Evolutionary conservation across 1,140 invertebrate species (phyloP).

Genomic region (Chironomus tepperi): DNA sequence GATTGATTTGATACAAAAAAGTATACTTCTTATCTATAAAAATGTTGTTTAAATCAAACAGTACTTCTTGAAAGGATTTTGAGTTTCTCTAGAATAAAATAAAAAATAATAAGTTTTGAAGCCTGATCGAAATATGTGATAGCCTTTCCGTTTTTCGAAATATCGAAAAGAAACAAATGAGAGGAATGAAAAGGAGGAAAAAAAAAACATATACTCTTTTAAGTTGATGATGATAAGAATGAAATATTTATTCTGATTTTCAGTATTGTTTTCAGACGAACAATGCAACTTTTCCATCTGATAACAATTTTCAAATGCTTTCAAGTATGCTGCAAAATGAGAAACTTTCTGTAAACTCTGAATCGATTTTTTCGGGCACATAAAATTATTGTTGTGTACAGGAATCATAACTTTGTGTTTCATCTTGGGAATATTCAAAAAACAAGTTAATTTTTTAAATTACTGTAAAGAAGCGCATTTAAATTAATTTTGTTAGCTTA

Average conservation of each 20-base stretch:
- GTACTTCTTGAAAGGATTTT: neutral
- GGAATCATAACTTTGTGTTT: neutral
- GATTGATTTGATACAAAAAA: too few relatives aligned
- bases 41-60: neutral
- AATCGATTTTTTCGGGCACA: conserved; percentile 12
- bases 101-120: conserved; percentile 8
- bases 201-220: conserved; percentile 9
- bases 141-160: conserved; percentile 20
- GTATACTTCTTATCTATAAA: too few relatives aligned
- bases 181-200: neutral
- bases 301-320: conserved; percentile 14
- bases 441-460: too few relatives aligned
- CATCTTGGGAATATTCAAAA: neutral
- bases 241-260: conserved; percentile 23
- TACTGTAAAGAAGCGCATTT: too few relatives aligned
- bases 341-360: conserved; percentile 7
- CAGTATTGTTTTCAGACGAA: conserved; percentile 20
- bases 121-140: conserved; percentile 19
- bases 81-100: conserved; percentile 12
- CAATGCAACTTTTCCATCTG: conserved; percentile 21
- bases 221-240: conserved; percentile 18
- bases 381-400: conserved; percentile 5
- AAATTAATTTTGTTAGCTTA: too few relatives aligned
- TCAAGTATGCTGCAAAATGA: conserved; percentile 7
- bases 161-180: neutral